Conservation (phyloP, 2,113 vertebrate genomes). For the Colaptes auratus region DNA sequence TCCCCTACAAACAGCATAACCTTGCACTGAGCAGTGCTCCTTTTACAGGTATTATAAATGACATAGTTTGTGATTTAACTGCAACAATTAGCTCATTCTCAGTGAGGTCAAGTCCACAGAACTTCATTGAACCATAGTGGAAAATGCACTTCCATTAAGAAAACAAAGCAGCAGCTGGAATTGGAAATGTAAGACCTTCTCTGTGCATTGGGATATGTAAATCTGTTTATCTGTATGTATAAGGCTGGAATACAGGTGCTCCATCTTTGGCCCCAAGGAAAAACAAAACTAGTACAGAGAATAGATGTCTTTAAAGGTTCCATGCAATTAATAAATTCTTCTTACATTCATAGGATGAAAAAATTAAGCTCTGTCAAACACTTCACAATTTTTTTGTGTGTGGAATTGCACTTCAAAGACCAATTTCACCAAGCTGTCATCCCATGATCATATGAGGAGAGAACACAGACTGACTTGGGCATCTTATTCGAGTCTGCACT, state of each 20-base stretch:
- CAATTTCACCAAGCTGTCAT: background rate
- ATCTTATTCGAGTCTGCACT: background rate
- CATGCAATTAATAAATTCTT: background rate
- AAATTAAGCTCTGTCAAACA: background rate
- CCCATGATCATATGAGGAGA: background rate
- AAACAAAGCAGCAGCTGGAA: background rate
- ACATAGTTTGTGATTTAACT: background rate
- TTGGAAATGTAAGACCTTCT: background rate
- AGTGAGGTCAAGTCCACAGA: background rate
- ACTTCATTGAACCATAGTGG: background rate
- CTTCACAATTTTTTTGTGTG: background rate
- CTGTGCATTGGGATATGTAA: background rate
- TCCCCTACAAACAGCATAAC: background rate
- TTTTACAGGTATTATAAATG: background rate
- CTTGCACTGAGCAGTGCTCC: background rate
- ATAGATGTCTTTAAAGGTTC: background rate
- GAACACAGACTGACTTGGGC: background rate
- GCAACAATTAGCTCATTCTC: background rate
- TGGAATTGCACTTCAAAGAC: background rate
- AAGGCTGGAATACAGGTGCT: background rate
- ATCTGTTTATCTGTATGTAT: accelerated
- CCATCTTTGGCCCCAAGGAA: background rate
- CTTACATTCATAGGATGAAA: background rate
- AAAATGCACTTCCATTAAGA: background rate
- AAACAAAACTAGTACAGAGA: background rate